Base-by-base conservation (phyloP, 2,797 vertebrate genomes). In the Parotocinclus haroldoi region DNA sequence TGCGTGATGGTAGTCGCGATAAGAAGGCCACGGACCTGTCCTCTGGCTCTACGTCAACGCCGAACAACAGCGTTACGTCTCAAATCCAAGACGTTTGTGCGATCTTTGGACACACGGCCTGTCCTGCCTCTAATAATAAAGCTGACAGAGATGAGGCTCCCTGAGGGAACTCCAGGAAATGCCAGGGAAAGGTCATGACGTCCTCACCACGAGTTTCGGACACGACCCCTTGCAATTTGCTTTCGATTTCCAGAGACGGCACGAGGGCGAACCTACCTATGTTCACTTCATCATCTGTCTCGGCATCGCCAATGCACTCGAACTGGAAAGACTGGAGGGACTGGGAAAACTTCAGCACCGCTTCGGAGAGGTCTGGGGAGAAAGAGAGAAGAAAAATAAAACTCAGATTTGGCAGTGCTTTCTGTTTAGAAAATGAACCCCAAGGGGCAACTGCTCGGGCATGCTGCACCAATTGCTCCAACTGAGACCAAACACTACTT, bases 241-340 rank as follows among this genome's bases (percentile, higher is more conserved):
- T 27, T 27, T 27, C 27, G 27, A 27, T 27, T 27, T 27, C n/a
- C n/a, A 27, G 2, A 27, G 5, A 27, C 5, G 27, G 5, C 27
- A 27, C 5, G 27, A 27, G 27, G 27, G 27, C 27, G 27, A 5
- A 27, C 27, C n/a, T 78, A 99, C 96, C 96, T 58, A 99, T 98
- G 74, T 92, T 99, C 74, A 97, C 92, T 83, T 99, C 96, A 79
- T 99, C 96, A 73, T 99, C 96, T 6, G 96, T 99, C 89, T 99
- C 96, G 17, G 95, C 96, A 67, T 99, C 96, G 38, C 96, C 95
- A 51, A 96, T 98, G 68, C 96, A 97, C 76, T 99, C 95, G 82
- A 98, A 97, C 75, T 99, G 95, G 82, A 98, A 98, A 81, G 97
- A 95, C 82, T 96, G 94, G 3, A 99, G 84, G 3, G 96, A 98